A percentile compares a stretch with the other conserved stretches of the same genome.
Evolutionary conservation across 2,113 vertebrate species (phyloP).

Genomic region (Pseudopodoces humilis): DNA sequence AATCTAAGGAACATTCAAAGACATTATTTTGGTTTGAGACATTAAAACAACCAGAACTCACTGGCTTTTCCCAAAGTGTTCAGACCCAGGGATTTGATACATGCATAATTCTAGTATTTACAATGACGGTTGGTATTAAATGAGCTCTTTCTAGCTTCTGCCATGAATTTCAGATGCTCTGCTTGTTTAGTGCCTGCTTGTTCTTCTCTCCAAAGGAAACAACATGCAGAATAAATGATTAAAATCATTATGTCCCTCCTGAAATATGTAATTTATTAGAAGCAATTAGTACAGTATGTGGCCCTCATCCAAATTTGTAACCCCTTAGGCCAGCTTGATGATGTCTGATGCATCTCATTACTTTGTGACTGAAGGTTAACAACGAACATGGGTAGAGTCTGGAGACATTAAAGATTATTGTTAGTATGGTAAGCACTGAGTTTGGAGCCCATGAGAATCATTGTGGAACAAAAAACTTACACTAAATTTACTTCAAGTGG

Average conservation of each 20-base stretch:
- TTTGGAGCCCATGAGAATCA: neutral
- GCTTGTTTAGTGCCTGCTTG: conserved; percentile 31
- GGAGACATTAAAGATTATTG: conserved; percentile 34
- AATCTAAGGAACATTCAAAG: neutral
- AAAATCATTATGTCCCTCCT: conserved; percentile 62
- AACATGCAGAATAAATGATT: conserved; percentile 66
- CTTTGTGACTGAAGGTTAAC: conserved; percentile 56
- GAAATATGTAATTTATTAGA: conserved; percentile 69
- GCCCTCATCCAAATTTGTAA: conserved; percentile 55
- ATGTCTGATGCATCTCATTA: conserved; percentile 62
- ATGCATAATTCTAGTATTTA: conserved; percentile 47
- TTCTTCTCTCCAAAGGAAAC: conserved; percentile 58
- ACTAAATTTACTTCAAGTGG: neutral
- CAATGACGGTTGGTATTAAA: conserved; percentile 35
- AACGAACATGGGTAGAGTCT: neutral
- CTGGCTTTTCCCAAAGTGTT: conserved; percentile 23
- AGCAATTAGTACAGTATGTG: conserved; percentile 63
- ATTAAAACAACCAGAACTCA: conserved; percentile 10
- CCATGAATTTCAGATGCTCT: conserved; percentile 47
- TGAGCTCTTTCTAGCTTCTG: conserved; percentile 42
- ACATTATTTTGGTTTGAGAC: neutral
- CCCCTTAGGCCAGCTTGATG: conserved; percentile 54
- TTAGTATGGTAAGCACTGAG: neutral
- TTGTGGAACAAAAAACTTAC: neutral
- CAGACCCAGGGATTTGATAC: conserved; percentile 19